Percentiles rank a stretch among this genome's conserved stretches.
These are phyloP conservation scores for Pygoscelis adeliae DNA, from an alignment of 2,113 vertebrate genomes.

Conservation along the genomic window DNA sequence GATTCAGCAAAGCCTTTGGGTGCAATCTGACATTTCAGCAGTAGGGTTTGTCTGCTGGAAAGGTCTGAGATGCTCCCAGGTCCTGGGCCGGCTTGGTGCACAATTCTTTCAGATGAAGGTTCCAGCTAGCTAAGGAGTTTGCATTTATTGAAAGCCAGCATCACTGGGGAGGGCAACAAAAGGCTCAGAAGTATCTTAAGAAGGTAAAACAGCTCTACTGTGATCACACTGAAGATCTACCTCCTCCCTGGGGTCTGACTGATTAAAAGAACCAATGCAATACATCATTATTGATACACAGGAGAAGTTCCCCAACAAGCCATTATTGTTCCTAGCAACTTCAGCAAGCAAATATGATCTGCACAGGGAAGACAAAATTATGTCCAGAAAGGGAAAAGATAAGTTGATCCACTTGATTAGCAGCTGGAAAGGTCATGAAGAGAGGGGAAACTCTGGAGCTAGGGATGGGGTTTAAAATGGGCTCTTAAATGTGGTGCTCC, in stretches of 20 bases:
- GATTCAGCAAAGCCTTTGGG: not conserved
- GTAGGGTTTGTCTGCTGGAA: not conserved
- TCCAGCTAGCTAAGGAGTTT: not conserved
- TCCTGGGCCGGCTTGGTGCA: not conserved
- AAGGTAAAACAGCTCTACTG: not conserved
- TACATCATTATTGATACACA: not conserved
- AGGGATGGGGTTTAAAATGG: not conserved
- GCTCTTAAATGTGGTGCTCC: not conserved
- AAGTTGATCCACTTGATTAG: not conserved
- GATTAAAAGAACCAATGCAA: not conserved
- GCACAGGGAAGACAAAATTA: not conserved
- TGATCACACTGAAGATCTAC: not conserved
- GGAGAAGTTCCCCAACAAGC: not conserved
- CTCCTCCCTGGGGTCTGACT: not conserved
- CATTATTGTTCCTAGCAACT: not conserved
- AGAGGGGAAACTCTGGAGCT: not conserved
- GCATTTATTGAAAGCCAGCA: not conserved
- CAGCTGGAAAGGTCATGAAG: not conserved
- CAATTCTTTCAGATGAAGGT: not conserved
- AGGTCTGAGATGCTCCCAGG: not conserved
- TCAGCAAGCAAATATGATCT: not conserved
- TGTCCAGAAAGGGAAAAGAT: not conserved
- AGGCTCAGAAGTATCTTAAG: not conserved
- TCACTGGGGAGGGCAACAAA: not conserved
- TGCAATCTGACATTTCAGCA: not conserved